Conservation (phyloP, 2,888 invertebrate genomes). For the Plagodis pulveraria region DNA sequence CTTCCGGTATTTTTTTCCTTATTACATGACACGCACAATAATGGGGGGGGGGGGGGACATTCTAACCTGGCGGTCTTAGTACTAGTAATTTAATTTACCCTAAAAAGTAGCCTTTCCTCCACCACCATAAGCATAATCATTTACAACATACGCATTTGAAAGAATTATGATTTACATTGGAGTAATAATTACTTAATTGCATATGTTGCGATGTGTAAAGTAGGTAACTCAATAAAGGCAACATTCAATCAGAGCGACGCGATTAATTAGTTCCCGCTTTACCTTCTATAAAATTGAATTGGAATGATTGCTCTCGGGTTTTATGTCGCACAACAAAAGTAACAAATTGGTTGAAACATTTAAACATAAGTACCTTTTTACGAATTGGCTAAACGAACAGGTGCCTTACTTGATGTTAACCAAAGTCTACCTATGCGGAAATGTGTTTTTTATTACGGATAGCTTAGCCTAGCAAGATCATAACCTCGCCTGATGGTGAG, state of each 20-base stretch:
- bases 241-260: slow-evolving; percentile 25
- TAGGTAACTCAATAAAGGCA: slow-evolving; percentile 17
- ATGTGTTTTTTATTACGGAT: neutral
- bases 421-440: too few species aligned
- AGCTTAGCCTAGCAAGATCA: neutral
- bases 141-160: too few species aligned
- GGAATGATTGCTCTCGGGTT: slow-evolving; percentile 16
- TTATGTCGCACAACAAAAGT: slow-evolving; percentile 2
- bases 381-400: too few species aligned
- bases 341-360: slow-evolving; percentile 2
- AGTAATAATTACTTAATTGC: slow-evolving; percentile 18
- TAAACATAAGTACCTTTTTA: neutral
- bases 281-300: slow-evolving; percentile 26
- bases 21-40: too few species aligned
- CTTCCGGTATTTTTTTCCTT: too few species aligned
- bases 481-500: neutral
- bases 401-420: too few species aligned
- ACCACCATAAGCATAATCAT: too few species aligned
- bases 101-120: too few species aligned
- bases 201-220: slow-evolving; percentile 18
- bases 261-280: slow-evolving; percentile 27
- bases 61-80: too few species aligned
- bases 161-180: neutral
- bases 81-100: too few species aligned
- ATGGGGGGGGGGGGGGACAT: too few species aligned